Conservation (phyloP, 2,888 invertebrate species). For the Andrena dorsata region DNA sequence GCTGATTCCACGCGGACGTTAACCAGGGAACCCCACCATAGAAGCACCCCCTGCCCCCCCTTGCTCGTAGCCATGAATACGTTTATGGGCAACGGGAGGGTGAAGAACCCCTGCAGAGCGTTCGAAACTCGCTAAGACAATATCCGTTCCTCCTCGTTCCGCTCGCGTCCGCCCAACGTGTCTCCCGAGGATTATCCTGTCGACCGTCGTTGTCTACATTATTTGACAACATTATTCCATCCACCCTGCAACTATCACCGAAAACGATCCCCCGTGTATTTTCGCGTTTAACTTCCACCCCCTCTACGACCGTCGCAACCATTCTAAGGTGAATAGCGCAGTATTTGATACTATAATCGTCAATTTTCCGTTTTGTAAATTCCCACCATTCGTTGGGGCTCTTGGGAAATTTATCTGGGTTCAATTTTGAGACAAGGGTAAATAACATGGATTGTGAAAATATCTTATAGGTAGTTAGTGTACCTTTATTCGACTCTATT, state of each 20-base stretch:
- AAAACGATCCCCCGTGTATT: constrained; percentile 15
- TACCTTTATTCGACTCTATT: constrained; percentile 43
- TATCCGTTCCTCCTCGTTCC: constrained; percentile 64
- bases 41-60: constrained; percentile 44
- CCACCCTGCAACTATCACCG: background rate
- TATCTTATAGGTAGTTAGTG: background rate
- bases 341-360: too few relatives aligned
- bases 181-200: constrained; percentile 64
- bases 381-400: too few relatives aligned
- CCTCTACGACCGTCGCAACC: background rate
- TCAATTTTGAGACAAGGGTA: too few relatives aligned
- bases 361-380: too few relatives aligned
- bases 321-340: too few relatives aligned
- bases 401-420: too few relatives aligned
- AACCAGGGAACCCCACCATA: constrained; percentile 67
- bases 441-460: too few relatives aligned
- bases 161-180: constrained; percentile 44
- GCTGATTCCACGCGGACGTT: constrained; percentile 80
- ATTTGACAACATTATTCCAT: constrained; percentile 65
- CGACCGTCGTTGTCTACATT: constrained; percentile 56
- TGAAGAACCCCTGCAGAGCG: constrained; percentile 60
- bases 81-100: constrained; percentile 76
- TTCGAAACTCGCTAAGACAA: constrained; percentile 73
- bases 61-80: constrained; percentile 77
- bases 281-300: background rate